Evolutionary conservation across 2,888 invertebrate species (phyloP).

Genomic region (Leistus spinibarbis): DNA sequence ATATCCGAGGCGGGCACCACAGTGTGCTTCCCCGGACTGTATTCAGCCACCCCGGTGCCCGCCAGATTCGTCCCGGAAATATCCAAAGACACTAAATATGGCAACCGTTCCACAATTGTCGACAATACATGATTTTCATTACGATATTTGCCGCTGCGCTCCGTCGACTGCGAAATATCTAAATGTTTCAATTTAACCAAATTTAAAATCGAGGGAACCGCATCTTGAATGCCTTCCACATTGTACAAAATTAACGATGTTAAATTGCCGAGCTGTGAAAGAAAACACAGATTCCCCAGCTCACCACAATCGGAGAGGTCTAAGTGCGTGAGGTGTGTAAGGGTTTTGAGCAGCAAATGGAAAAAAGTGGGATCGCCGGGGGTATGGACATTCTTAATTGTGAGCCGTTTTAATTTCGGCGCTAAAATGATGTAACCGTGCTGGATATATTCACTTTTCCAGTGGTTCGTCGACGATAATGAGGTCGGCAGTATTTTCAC

Average conservation of each 20-base stretch:
- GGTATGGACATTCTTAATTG: constrained; percentile 62
- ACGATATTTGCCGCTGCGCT: constrained; percentile 71
- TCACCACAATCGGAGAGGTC: constrained; percentile 73
- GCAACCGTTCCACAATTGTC: constrained; percentile 74
- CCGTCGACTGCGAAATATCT: constrained; percentile 82
- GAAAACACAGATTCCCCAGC: constrained; percentile 69
- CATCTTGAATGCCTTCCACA: constrained; percentile 70
- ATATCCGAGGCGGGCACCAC: constrained; percentile 72
- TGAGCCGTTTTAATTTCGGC: constrained; percentile 65
- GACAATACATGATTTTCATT: constrained; percentile 76
- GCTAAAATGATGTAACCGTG: constrained; percentile 63
- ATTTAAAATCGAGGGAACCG: constrained; percentile 66
- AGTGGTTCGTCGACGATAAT: constrained; percentile 42
- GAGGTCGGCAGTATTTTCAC: constrained; percentile 64
- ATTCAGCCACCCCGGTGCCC: constrained; percentile 77
- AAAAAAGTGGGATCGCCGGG: constrained; percentile 60
- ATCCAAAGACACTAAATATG: constrained; percentile 81
- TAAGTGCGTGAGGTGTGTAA: constrained; percentile 69
- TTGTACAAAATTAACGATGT: constrained; percentile 80
- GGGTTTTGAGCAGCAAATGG: constrained; percentile 63
- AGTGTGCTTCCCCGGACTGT: constrained; percentile 54
- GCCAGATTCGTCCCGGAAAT: constrained; percentile 96
- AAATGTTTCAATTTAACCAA: constrained; percentile 69
- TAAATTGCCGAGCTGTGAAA: constrained; percentile 70
- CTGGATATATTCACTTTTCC: constrained; percentile 51